A percentile compares a stretch with the other conserved stretches of the same genome.
These are phyloP conservation scores for Lutjanus erythropterus DNA, from an alignment of 2,113 vertebrate species.

Conservation along the genomic window DNA sequence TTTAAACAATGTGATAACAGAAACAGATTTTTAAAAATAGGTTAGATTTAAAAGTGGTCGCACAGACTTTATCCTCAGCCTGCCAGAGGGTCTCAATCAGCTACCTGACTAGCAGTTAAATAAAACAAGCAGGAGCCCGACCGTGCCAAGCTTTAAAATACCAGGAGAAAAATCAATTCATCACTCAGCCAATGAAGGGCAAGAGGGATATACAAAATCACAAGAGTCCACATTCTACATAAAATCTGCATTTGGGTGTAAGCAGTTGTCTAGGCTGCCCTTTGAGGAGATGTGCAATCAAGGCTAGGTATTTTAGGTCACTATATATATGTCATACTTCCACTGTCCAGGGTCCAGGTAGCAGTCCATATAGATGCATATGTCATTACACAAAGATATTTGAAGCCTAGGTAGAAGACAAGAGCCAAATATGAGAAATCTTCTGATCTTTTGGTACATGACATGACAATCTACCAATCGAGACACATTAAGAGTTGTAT, in stretches of 20 bases:
- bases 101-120: background rate
- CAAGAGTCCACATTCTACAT: background rate
- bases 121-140: background rate
- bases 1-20: background rate
- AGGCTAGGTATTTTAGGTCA: background rate
- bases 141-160: background rate
- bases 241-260: background rate
- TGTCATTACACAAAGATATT: background rate
- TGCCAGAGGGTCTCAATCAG: background rate
- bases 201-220: background rate
- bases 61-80: background rate
- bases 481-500: background rate
- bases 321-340: background rate
- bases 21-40: background rate
- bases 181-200: conserved; percentile 4
- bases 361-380: background rate
- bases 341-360: background rate
- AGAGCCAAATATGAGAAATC: background rate
- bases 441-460: background rate
- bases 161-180: background rate
- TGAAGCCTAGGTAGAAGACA: background rate
- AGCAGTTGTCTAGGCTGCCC: background rate
- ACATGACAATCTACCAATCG: background rate
- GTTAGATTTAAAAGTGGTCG: background rate
- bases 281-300: background rate